Evolutionary conservation across 2,888 invertebrate species (phyloP).

Genomic region (Diloba caeruleocephala): DNA sequence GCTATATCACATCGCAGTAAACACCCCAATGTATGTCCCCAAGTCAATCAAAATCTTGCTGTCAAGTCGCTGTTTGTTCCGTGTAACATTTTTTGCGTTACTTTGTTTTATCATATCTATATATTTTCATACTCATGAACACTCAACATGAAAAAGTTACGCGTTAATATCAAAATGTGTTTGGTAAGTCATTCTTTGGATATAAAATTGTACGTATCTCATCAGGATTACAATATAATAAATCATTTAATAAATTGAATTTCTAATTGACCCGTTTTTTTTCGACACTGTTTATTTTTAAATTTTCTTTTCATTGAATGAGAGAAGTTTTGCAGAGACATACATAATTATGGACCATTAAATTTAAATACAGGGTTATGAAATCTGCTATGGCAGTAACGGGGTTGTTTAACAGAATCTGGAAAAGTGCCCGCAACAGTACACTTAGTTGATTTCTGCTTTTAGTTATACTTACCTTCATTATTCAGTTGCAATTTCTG

Average conservation of each 20-base stretch:
- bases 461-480: slow-evolving; percentile 39
- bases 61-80: too few species aligned
- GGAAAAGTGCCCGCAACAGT: slow-evolving; percentile 45
- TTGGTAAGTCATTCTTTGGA: too few species aligned
- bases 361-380: slow-evolving; percentile 36
- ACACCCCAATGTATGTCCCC: slow-evolving; percentile 9
- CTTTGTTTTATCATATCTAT: too few species aligned
- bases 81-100: too few species aligned
- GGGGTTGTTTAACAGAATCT: slow-evolving; percentile 49
- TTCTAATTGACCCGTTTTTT: too few species aligned
- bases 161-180: too few species aligned
- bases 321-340: slow-evolving; percentile 14
- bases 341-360: slow-evolving; percentile 29
- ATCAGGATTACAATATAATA: neutral
- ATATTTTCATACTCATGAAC: too few species aligned
- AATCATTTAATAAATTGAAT: too few species aligned
- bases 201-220: neutral
- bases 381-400: slow-evolving; percentile 43
- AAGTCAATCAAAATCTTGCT: too few species aligned
- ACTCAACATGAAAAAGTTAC: too few species aligned
- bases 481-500: too few species aligned
- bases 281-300: neutral
- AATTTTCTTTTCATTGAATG: neutral
- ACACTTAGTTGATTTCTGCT: slow-evolving; percentile 45
- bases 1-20: slow-evolving; percentile 25